Conservation (phyloP, 1,140 invertebrate species). For the Pseudomyrmex gracilis region DNA sequence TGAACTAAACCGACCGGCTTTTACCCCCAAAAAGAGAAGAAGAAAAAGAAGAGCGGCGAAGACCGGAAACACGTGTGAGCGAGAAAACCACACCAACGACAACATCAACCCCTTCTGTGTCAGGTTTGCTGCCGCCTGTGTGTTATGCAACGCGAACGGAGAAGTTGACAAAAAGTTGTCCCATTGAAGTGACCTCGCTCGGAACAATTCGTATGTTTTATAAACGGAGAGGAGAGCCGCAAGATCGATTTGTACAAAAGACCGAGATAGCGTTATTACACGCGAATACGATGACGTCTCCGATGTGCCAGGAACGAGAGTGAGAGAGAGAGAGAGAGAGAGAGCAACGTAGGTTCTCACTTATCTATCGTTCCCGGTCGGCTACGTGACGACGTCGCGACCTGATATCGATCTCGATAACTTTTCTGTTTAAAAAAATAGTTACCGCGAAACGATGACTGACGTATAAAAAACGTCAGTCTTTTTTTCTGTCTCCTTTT, state of each 20-base stretch:
- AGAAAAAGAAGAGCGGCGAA: not conserved
- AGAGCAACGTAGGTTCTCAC: not conserved
- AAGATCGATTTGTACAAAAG: not conserved
- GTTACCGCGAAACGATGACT: not conserved
- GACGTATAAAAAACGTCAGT: not conserved
- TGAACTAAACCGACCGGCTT: conserved; percentile 33
- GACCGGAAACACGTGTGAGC: not conserved
- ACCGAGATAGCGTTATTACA: conserved; percentile 5
- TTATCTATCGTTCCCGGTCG: conserved; percentile 7
- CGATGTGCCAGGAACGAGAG: not conserved
- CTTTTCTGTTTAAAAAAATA: not conserved
- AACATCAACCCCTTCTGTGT: conserved; percentile 46
- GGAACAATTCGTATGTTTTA: conserved; percentile 32
- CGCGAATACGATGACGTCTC: conserved; percentile 2
- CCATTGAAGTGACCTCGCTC: conserved; percentile 31
- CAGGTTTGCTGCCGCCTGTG: conserved; percentile 31
- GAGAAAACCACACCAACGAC: conserved; percentile 1
- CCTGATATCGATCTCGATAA: conserved; percentile 8
- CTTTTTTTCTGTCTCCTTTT: not conserved
- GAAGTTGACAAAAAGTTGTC: not conserved
- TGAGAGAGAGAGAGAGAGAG: conserved; percentile 37
- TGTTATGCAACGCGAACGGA: not conserved
- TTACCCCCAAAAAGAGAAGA: conserved; percentile 30
- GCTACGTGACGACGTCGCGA: not conserved
- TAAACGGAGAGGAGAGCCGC: not conserved